Base-by-base conservation (phyloP, 2,113 vertebrate species). In the Spermophilus dauricus region DNA sequence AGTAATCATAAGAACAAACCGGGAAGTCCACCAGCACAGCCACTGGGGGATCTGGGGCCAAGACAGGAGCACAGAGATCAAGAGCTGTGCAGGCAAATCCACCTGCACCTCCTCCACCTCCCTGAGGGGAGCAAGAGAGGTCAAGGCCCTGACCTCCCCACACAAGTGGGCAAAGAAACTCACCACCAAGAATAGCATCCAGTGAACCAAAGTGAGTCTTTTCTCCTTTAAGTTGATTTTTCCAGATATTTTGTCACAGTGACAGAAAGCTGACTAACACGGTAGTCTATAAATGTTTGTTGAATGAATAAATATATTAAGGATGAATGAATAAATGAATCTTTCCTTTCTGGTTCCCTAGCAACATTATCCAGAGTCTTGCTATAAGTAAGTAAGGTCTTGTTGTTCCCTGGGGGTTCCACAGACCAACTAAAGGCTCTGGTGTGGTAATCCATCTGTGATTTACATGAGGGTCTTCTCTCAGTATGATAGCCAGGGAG, bases 151-250 rank as follows among this genome's bases (percentile, higher is more conserved):
- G 8, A 4, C 26, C 2, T 34, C 16, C 86, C 67, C 24, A 42
- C 20, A 18, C 16, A 0, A 34, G 45, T 1, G 39, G 13, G 34
- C 0, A 0, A n/a, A 22, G 26, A 30, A 6, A 0, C 99, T 99
- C 97, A 99, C 99, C 91, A 99, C 99, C 39, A 99, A 98, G 98
- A 99, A 99, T 91, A 99, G 97, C 99, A 99, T 34, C 17, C 14
- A 34, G 32, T 69, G 14, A 69, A 32, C 14, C 67, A 69, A 34
- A 69, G 61, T 16, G 34, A 69, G 12, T 69, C 67, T 69, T 69
- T 69, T 69, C 32, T 69, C 32, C 14, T 69, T 69, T 69, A 69
- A 69, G 14, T 69, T 69, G 14, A 16, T 34, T 69, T 34, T 69
- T 2, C 34, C 14, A 34, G 32, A 32, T 69, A n/a, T 34, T 34